phyloP scores from a whole-genome alignment of 2,888 invertebrate genomes.

The Andrena bucephala region DNA sequence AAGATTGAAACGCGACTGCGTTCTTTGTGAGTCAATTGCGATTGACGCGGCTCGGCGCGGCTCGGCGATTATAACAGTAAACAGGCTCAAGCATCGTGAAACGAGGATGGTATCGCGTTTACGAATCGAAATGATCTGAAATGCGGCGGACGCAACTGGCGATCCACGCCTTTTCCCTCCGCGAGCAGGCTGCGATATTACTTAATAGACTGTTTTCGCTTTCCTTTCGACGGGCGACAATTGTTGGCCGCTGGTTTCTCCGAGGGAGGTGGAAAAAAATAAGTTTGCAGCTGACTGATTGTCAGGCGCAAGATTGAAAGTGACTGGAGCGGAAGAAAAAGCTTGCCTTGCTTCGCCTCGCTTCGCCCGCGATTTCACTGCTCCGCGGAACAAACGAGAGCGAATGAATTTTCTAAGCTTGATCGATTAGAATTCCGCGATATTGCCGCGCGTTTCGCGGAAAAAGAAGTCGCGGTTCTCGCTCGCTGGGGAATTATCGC shows the following conservation, averaged over 20 bases:
- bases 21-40: constrained; percentile 51
- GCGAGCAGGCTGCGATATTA: too few species aligned
- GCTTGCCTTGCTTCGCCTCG: background rate
- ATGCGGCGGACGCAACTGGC: constrained; percentile 6
- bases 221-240: too few species aligned
- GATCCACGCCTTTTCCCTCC: constrained; percentile 1
- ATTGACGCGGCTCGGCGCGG: constrained; percentile 2
- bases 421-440: constrained; percentile 22
- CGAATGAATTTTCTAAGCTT: constrained; percentile 28
- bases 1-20: constrained; percentile 36
- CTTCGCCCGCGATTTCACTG: constrained; percentile 6
- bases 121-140: background rate
- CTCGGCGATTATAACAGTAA: constrained; percentile 33
- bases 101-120: constrained; percentile 10
- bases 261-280: background rate
- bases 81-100: constrained; percentile 21
- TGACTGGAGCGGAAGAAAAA: background rate
- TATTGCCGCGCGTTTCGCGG: background rate
- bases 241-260: too few species aligned
- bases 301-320: background rate
- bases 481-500: constrained; percentile 24
- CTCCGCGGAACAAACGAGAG: background rate
- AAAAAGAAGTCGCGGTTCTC: background rate
- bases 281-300: background rate
- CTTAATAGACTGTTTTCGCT: too few species aligned